Evolutionary conservation across 2,797 vertebrate genomes (phyloP).

Genomic region (Chlorospingus flavigularis): DNA sequence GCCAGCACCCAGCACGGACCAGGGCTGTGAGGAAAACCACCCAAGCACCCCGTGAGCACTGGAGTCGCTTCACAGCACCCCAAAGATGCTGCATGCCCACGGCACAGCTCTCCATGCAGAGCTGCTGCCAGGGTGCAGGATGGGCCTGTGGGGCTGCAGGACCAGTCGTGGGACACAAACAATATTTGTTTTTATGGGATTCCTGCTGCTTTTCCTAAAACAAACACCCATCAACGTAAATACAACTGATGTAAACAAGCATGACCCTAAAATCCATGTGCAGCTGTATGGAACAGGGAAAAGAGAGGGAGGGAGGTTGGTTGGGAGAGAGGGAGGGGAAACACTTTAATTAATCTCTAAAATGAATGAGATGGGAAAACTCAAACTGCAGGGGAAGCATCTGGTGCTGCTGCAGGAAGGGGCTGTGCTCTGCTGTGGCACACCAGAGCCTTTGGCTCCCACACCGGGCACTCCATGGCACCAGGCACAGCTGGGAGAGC

Average conservation of each 20-base stretch:
- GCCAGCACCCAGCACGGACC: fast-evolving
- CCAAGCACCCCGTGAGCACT: fast-evolving
- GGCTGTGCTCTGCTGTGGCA: fast-evolving
- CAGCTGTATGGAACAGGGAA: neutral
- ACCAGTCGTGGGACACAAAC: neutral
- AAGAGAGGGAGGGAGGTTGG: neutral
- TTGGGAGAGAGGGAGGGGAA: neutral
- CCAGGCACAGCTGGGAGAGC: fast-evolving
- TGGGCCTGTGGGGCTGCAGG: fast-evolving
- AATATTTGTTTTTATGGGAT: neutral
- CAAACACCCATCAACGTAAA: constrained; percentile 13
- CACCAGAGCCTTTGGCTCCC: fast-evolving
- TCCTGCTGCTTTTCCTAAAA: neutral
- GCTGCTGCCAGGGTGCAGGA: fast-evolving
- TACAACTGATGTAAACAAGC: constrained; percentile 1
- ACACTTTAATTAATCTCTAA: constrained; percentile 12
- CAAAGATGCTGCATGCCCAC: fast-evolving
- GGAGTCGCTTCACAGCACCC: fast-evolving
- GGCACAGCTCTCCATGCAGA: fast-evolving
- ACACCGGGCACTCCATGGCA: fast-evolving
- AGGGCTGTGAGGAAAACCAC: neutral
- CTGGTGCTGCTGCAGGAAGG: neutral
- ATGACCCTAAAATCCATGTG: constrained; percentile 32
- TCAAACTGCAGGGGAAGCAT: neutral
- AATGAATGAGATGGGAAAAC: neutral